Evolutionary conservation across 1,140 invertebrate genomes (phyloP).

Genomic region (Hestina assimilis): DNA sequence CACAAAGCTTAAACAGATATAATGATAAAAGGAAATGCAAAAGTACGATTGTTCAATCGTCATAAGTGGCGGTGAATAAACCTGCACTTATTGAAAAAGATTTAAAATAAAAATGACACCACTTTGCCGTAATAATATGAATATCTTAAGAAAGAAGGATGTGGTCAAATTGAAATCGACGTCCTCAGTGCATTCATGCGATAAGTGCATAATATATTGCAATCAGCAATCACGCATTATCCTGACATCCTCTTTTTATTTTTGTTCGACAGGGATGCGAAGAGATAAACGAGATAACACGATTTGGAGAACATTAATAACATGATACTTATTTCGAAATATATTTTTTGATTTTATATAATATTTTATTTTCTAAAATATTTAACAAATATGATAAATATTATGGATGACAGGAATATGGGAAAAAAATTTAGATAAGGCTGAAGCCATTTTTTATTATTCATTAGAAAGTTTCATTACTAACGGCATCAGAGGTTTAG

Average conservation of each 20-base stretch:
- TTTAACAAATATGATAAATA: no score
- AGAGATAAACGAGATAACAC: conserved; percentile 4
- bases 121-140: conserved; percentile 53
- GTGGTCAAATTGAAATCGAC: conserved; percentile 73
- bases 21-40: conserved; percentile 3
- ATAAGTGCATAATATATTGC: conserved; percentile 69
- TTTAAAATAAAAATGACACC: conserved; percentile 41
- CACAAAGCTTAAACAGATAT: no score
- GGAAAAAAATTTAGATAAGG: no score
- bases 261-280: conserved; percentile 43
- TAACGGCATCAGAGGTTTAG: no score
- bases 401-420: no score
- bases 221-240: conserved; percentile 67
- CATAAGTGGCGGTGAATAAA: conserved; percentile 4
- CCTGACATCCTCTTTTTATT: conserved; percentile 65
- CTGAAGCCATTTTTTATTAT: no score
- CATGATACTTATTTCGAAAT: no score
- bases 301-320: no score
- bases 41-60: background rate
- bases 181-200: conserved; percentile 65
- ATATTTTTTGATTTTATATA: no score
- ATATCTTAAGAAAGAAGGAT: conserved; percentile 72
- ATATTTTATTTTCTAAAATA: no score
- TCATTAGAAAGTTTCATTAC: no score
- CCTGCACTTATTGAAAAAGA: conserved; percentile 2